A percentile compares a stretch with the other conserved stretches of the same genome.
These are phyloP conservation scores for Dryocosmus kuriphilus DNA, from an alignment of 2,888 invertebrate genomes.

Conservation along the genomic window DNA sequence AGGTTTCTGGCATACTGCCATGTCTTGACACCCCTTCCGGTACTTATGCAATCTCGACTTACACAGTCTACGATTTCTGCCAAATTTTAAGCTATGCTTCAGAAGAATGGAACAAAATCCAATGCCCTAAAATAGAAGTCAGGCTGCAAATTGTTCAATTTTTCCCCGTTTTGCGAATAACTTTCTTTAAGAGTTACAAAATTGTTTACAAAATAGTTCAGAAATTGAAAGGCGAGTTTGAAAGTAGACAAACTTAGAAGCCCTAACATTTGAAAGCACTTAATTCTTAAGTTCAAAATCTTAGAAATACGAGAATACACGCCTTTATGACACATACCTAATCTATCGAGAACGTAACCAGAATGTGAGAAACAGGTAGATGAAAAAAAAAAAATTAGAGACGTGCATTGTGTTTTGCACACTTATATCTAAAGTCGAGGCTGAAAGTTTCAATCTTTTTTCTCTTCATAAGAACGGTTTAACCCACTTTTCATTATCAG, in stretches of 20 bases:
- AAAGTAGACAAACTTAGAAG: no score
- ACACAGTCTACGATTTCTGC: conserved; percentile 15
- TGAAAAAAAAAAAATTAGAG: conserved; percentile 15
- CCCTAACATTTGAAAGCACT: no score
- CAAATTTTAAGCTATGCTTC: conserved; percentile 16
- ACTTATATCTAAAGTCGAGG: conserved; percentile 42
- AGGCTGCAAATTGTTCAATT: background rate
- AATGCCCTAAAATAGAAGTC: background rate
- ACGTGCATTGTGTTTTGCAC: conserved; percentile 43
- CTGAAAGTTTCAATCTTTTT: conserved; percentile 45
- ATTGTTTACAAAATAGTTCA: no score
- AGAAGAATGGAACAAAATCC: background rate
- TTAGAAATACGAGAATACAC: conserved; percentile 6
- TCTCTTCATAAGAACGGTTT: conserved; percentile 53
- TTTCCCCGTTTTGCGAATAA: background rate
- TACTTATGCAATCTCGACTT: conserved; percentile 34
- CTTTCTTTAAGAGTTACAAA: no score
- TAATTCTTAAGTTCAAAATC: no score
- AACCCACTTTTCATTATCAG: conserved; percentile 59
- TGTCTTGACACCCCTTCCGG: conserved; percentile 33
- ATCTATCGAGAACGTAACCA: conserved; percentile 10
- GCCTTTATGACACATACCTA: conserved; percentile 7
- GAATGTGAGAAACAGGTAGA: conserved; percentile 12
- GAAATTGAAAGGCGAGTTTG: no score
- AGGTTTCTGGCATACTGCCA: conserved; percentile 30